Conservation (phyloP, 2,113 vertebrate species). For the Megaleporinus macrocephalus region DNA sequence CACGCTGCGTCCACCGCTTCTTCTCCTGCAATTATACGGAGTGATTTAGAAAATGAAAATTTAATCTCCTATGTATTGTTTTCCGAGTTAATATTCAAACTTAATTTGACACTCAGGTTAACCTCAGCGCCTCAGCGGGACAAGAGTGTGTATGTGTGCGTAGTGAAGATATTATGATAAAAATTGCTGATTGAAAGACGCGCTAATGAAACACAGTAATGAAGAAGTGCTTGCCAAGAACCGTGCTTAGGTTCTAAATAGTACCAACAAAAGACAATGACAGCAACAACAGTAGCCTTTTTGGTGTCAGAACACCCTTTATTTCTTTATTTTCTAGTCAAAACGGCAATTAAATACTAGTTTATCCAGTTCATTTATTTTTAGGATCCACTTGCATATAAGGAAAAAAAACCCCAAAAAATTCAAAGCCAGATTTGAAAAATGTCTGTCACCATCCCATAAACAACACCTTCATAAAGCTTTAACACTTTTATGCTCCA, state of each 20-base stretch:
- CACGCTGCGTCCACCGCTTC: conserved; percentile 6
- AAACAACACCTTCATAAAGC: too few relatives aligned
- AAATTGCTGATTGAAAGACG: conserved; percentile 18
- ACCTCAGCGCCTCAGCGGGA: conserved; percentile 20
- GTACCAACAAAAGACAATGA: too few relatives aligned
- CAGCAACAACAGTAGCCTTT: too few relatives aligned
- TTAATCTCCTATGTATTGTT: conserved; percentile 54
- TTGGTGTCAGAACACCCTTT: too few relatives aligned
- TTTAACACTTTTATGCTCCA: too few relatives aligned
- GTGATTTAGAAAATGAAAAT: conserved; percentile 56
- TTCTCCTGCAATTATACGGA: conserved; percentile 41
- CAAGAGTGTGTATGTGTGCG: neutral
- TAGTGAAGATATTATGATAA: conserved; percentile 16
- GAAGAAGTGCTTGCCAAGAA: neutral
- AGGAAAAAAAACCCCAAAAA: too few relatives aligned
- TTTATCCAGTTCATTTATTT: too few relatives aligned
- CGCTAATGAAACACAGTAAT: neutral
- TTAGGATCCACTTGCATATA: too few relatives aligned
- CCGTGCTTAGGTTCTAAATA: neutral
- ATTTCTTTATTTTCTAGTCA: too few relatives aligned
- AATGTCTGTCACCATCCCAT: too few relatives aligned
- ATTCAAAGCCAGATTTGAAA: too few relatives aligned
- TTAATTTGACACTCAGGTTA: conserved; percentile 52
- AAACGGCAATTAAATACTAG: too few relatives aligned
- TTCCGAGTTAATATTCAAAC: conserved; percentile 48